These are phyloP conservation scores for Aegotheles bennettii DNA, from an alignment of 2,113 vertebrate genomes.

Conservation along the genomic window DNA sequence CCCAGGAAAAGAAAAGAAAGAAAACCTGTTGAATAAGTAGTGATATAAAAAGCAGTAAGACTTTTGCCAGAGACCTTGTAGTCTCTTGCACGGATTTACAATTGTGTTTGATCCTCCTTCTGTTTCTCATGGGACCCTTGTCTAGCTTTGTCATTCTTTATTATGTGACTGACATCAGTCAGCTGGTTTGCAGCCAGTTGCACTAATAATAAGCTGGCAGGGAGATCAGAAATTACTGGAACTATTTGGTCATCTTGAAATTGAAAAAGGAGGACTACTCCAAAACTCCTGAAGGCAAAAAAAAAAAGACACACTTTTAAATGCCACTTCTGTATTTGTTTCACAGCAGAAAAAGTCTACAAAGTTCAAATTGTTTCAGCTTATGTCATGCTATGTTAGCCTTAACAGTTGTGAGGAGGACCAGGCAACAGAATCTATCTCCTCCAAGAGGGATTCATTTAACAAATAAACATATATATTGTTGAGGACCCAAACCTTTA, in stretches of 20 bases:
- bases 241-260: constrained; percentile 51
- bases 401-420: not conserved
- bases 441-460: not conserved
- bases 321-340: not conserved
- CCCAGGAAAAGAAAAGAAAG: not conserved
- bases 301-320: not conserved
- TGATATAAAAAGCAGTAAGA: not conserved
- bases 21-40: not conserved
- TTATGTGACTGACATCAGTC: constrained; percentile 61
- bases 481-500: not conserved
- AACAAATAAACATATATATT: not conserved
- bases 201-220: constrained; percentile 60
- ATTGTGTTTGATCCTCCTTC: constrained; percentile 5
- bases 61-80: not conserved
- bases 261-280: constrained; percentile 18
- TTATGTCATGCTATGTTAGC: not conserved
- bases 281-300: constrained; percentile 30
- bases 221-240: constrained; percentile 64
- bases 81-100: not conserved
- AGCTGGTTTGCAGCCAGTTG: constrained; percentile 39
- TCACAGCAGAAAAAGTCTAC: not conserved
- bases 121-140: not conserved
- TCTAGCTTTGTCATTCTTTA: constrained; percentile 41
- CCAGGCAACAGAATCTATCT: not conserved
- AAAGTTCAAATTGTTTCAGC: not conserved